Evolutionary conservation across 2,113 vertebrate species (phyloP).

Genomic region (Oxygymnocypris stewartii): DNA sequence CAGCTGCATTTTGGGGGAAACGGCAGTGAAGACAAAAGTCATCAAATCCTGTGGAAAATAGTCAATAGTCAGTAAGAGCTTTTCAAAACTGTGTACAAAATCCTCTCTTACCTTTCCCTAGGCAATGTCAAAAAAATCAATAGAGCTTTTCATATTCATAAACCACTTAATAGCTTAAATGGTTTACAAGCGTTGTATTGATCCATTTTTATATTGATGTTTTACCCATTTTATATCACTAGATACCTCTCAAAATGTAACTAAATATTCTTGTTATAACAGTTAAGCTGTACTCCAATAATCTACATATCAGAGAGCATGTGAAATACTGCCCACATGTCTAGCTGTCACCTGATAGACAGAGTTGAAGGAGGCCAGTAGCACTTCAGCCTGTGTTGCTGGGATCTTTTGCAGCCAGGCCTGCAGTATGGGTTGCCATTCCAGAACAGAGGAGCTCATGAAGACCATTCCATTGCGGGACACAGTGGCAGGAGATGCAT

Average conservation of each 20-base stretch:
- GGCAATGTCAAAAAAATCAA: constrained; percentile 32
- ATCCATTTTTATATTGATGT: neutral
- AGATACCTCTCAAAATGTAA: neutral
- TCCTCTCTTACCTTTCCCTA: constrained; percentile 18
- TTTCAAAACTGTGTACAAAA: constrained; percentile 14
- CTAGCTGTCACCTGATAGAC: constrained; percentile 77
- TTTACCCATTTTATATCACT: neutral
- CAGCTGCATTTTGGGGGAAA: constrained; percentile 81
- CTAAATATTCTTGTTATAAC: neutral
- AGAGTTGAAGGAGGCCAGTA: constrained; percentile 74
- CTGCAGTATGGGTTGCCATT: constrained; percentile 74
- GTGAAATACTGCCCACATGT: neutral
- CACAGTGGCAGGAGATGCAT: constrained; percentile 80
- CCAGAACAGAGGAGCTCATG: constrained; percentile 79
- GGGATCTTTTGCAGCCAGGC: constrained; percentile 77
- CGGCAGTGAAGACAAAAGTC: constrained; percentile 78
- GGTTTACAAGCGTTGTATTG: neutral
- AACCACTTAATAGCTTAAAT: neutral
- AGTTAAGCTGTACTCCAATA: neutral
- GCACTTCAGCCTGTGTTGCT: constrained; percentile 64
- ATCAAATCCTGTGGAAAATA: constrained; percentile 73
- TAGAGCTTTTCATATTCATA: constrained; percentile 17
- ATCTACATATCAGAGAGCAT: neutral
- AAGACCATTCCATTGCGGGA: constrained; percentile 81
- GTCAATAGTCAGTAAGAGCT: neutral